Conservation (phyloP, 2,888 invertebrate species). For the Hecatera dysodea region DNA sequence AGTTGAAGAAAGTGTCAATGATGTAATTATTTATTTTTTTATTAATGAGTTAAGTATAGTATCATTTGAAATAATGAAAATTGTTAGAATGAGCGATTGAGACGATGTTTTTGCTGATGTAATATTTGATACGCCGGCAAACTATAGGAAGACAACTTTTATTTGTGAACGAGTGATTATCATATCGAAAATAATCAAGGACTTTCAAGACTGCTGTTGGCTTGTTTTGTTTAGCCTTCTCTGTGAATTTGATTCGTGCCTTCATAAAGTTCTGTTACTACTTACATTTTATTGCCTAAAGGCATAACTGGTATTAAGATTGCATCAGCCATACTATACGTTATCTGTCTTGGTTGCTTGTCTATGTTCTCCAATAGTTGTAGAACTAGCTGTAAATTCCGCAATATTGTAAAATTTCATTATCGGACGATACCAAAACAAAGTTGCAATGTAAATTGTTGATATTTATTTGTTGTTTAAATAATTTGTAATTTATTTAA, state of each 20-base stretch:
- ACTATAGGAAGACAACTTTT: slow-evolving; percentile 1
- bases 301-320: slow-evolving; percentile 40
- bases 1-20: slow-evolving; percentile 32
- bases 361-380: slow-evolving; percentile 27
- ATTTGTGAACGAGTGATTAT: slow-evolving; percentile 6
- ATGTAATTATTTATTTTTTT: slow-evolving; percentile 51
- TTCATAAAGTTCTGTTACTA: slow-evolving; percentile 3
- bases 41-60: slow-evolving; percentile 34
- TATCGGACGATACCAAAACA: slow-evolving; percentile 82
- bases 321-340: slow-evolving; percentile 47
- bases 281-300: slow-evolving; percentile 2
- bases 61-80: slow-evolving; percentile 40
- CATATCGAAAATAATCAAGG: slow-evolving; percentile 21
- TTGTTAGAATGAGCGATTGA: slow-evolving; percentile 52
- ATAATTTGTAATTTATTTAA: slow-evolving; percentile 71
- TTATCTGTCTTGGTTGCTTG: slow-evolving; percentile 55
- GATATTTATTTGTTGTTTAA: slow-evolving; percentile 73
- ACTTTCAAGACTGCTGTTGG: background rate
- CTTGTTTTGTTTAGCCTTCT: slow-evolving; percentile 6
- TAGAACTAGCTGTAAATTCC: slow-evolving; percentile 32
- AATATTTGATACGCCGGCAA: slow-evolving; percentile 37
- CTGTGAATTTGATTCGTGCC: slow-evolving; percentile 45
- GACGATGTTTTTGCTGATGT: slow-evolving; percentile 59
- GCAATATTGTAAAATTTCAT: slow-evolving; percentile 55
- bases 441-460: slow-evolving; percentile 78